These are phyloP conservation scores for Drosophila hamatofila DNA, from an alignment of 2,888 invertebrate species.

Conservation along the genomic window DNA sequence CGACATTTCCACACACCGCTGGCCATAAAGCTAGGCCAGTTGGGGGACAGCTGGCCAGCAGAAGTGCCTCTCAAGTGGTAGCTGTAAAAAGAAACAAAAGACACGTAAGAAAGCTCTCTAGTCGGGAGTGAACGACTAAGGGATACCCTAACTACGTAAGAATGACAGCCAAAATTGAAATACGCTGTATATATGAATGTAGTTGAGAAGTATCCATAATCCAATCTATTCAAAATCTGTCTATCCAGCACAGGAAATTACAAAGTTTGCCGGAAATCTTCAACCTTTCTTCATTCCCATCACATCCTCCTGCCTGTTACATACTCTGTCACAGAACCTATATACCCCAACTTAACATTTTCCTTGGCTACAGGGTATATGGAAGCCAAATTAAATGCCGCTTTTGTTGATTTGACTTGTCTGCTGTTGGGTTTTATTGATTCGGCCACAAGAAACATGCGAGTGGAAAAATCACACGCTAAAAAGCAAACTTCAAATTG, in stretches of 20 bases:
- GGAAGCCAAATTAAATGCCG: conserved; percentile 45
- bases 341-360: neutral
- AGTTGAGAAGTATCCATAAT: too few species aligned
- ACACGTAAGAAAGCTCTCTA: neutral
- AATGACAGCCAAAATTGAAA: too few species aligned
- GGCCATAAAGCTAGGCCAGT: conserved; percentile 31
- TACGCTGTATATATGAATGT: too few species aligned
- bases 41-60: conserved; percentile 1
- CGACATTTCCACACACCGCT: conserved; percentile 35
- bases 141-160: too few species aligned
- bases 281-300: too few species aligned
- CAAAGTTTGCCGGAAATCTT: too few species aligned
- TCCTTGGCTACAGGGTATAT: neutral
- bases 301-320: too few species aligned
- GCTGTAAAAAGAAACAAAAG: conserved; percentile 48
- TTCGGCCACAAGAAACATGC: conserved; percentile 20
- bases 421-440: conserved; percentile 50
- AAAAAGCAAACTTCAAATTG: conserved; percentile 33
- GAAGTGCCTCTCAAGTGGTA: conserved; percentile 33
- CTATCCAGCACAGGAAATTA: too few species aligned
- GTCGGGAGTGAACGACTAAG: neutral
- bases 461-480: conserved; percentile 45
- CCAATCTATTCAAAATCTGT: too few species aligned
- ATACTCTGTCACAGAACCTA: neutral
- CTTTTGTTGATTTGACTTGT: conserved; percentile 54